Evolutionary conservation across 2,113 vertebrate genomes (phyloP).

Genomic region (Urocitellus parryii): DNA sequence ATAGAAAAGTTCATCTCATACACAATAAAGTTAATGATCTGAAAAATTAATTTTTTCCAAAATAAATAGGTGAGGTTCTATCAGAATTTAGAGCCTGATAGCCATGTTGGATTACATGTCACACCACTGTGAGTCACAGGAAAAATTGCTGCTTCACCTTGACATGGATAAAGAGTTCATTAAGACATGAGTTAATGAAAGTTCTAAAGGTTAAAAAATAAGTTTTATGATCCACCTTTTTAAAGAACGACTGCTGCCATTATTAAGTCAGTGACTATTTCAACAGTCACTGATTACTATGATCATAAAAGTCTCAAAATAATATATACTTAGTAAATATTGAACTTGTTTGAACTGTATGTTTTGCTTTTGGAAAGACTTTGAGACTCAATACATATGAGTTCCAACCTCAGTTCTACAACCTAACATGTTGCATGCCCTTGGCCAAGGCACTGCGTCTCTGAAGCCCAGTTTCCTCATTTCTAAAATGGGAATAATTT

Average conservation of each 20-base stretch:
- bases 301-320: too few species aligned
- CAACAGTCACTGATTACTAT: neutral
- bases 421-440: accelerated
- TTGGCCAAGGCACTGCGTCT: neutral
- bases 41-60: neutral
- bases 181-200: neutral
- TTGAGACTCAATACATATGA: neutral
- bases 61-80: neutral
- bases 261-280: neutral
- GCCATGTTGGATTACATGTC: neutral
- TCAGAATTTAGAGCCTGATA: neutral
- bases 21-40: neutral
- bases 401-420: neutral
- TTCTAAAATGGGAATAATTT: neutral
- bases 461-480: neutral
- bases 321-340: neutral
- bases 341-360: neutral
- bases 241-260: neutral
- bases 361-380: neutral
- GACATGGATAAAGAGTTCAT: neutral
- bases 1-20: neutral
- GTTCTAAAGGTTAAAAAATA: neutral
- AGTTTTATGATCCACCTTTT: neutral
- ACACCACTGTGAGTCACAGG: neutral
- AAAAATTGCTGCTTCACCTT: neutral